Evolutionary conservation across 2,888 invertebrate genomes (phyloP), one percentile per base, ranked within the genome.

Genomic region (Polydrusus tereticollis): DNA sequence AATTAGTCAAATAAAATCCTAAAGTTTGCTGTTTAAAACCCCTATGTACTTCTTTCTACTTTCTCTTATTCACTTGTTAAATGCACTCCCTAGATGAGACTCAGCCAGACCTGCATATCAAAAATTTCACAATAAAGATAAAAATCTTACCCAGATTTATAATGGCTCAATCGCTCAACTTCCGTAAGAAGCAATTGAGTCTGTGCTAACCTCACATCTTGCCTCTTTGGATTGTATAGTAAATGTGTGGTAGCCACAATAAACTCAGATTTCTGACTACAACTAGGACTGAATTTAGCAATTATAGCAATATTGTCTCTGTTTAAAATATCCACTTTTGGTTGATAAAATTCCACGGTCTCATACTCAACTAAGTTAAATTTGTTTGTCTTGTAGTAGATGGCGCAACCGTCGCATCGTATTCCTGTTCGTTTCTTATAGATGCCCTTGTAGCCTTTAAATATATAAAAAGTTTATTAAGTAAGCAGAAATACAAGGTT

Each of bases 171-270:
- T 78, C 93, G 88, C 77, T 96, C 94, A 3, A 99, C 87, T 85
- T 97, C 95, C 0, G 95, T 91, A 10, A 99, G 86, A 7, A 99
- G 86, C 36, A 95, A 83, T 80, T 94, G 93, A 41, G 93, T 87
- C 86, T 99, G 99, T 0, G 95, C 97, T 29, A 98, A 87, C 77
- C 97, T 91, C 0, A 98, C 91, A 83, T 99, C 98, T 18, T 94
- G 91, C 41, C 99, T 88, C 77, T 87, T 91, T 0, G 96, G 97
- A 87, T 99, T 99, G 85, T 94, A 99, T 8, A 99, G 87, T 52
- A 99, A 87, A 85, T 99, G 99, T 0, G 99, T 99, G 10, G 96
- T 99, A 2, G 96, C 95, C 0, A 99, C 90, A 60, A 95, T 89
- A 43, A 98, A 85, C 6, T 89, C 86, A 0, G 87, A 85, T 0